phyloP scores from a whole-genome alignment of 2,888 invertebrate genomes.

The Pasiphila rectangulata region DNA sequence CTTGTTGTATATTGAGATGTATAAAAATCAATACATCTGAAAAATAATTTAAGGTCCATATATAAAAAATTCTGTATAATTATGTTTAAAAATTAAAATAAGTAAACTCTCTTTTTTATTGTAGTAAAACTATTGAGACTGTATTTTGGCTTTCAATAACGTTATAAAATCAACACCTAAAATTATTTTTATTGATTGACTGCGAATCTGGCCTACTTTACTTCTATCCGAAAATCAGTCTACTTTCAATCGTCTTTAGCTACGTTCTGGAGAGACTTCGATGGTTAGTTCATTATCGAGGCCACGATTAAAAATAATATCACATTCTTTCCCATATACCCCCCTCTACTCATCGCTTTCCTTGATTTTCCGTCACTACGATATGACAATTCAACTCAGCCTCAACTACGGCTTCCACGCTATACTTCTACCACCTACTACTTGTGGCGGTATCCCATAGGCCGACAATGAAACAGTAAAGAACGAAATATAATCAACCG shows the following conservation, averaged over 20 bases:
- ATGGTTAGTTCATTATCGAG: conserved; percentile 41
- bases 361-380: conserved; percentile 5
- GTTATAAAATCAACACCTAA: conserved; percentile 67
- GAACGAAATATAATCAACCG: conserved; percentile 7
- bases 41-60: conserved; percentile 77
- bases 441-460: conserved; percentile 22
- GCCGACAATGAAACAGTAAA: conserved; percentile 27
- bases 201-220: conserved; percentile 71
- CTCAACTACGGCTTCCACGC: conserved; percentile 37
- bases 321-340: conserved; percentile 66
- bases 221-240: conserved; percentile 80
- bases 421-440: conserved; percentile 27
- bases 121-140: conserved; percentile 71
- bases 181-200: conserved; percentile 71
- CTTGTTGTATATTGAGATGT: conserved; percentile 78
- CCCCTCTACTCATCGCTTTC: conserved; percentile 29
- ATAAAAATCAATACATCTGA: conserved; percentile 80
- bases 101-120: conserved; percentile 71
- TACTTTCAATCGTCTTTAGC: conserved; percentile 67
- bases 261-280: conserved; percentile 55
- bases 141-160: conserved; percentile 71
- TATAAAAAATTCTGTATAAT: conserved; percentile 79
- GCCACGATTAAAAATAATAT: conserved; percentile 73
- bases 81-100: conserved; percentile 75
- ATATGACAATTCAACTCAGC: conserved; percentile 34